A percentile compares a stretch with the other conserved stretches of the same genome.
Conservation (phyloP, 1,140 invertebrate genomes). For the Dreissena rostriformis region DNA sequence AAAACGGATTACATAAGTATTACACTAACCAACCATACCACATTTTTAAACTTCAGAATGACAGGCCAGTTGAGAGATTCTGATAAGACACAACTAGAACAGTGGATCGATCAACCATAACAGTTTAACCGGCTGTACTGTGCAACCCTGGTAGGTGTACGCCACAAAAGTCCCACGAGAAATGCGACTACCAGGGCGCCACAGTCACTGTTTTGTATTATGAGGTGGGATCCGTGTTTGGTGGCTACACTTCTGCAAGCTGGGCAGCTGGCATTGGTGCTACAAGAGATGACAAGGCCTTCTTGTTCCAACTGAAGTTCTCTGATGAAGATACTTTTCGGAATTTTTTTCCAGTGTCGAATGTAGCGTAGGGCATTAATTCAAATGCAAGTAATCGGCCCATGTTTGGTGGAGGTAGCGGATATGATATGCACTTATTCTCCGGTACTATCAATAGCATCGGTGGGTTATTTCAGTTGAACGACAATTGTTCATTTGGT, state of each 20-base stretch:
- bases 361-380: background rate
- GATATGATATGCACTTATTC: constrained; percentile 21
- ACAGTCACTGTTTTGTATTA: background rate
- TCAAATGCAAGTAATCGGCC: constrained; percentile 26
- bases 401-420: constrained; percentile 48
- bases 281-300: constrained; percentile 11
- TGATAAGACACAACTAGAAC: background rate
- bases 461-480: constrained; percentile 2
- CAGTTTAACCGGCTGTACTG: constrained; percentile 31
- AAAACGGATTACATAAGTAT: no score
- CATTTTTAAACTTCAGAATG: no score
- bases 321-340: background rate
- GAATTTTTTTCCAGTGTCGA: background rate
- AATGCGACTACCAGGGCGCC: background rate
- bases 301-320: constrained; percentile 53
- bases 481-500: constrained; percentile 7
- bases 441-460: background rate
- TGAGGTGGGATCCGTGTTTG: background rate
- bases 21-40: no score
- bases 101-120: background rate
- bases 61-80: background rate
- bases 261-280: background rate
- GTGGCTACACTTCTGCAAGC: background rate
- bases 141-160: background rate
- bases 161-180: background rate